Base-by-base conservation (phyloP, 2,888 invertebrate genomes). In the Amphipoea lucens region DNA sequence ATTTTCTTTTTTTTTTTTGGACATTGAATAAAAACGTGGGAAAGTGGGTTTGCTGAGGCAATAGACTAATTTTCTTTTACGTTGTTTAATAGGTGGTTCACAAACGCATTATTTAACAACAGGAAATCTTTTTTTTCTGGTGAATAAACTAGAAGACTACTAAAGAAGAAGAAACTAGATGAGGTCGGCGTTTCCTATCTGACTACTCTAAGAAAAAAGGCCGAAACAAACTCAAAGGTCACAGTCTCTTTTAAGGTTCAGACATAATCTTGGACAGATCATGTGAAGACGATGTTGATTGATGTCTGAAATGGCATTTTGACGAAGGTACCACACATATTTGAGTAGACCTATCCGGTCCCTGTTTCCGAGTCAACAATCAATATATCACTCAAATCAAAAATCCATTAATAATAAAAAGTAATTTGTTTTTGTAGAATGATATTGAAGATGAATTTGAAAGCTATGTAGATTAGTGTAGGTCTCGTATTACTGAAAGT, bases 11-110 rank as follows among this genome's bases (percentile, higher is more conserved):
- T 68, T 62, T 68, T 63, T 62, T 51, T 57, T 54, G 0, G 60
- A 70, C 78, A 65, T n/a, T 48, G 54, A 69, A 79, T 73, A 62
- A 75, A 71, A 62, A 62, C 29, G 36, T 70, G 60, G 51, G 51
- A n/a, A 62, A 54, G 20, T 67, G 51, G 36, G 36, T 63, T 80
- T 42, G 11, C 20, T 57, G 6, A 79, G 23, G 54, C 23, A 78
- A 42, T 4, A 45, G 4, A 81, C n/a, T 23, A 0, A 54, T 82
- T 76, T 65, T 40, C 2, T 51, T 62, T 73, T n/a, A 40, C 36
- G 69, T 29, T 17, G 6, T 57, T 48, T 29, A 4, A 12, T 6
- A 23, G 4, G 11, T n/a, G 17, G 2, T 78, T 6, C 6, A 17
- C 48, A 67, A 48, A 48, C 7, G 9, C 2, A 2, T 48, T 36